Evolutionary conservation across 2,888 invertebrate genomes (phyloP).

Genomic region (Pandemis corylana): DNA sequence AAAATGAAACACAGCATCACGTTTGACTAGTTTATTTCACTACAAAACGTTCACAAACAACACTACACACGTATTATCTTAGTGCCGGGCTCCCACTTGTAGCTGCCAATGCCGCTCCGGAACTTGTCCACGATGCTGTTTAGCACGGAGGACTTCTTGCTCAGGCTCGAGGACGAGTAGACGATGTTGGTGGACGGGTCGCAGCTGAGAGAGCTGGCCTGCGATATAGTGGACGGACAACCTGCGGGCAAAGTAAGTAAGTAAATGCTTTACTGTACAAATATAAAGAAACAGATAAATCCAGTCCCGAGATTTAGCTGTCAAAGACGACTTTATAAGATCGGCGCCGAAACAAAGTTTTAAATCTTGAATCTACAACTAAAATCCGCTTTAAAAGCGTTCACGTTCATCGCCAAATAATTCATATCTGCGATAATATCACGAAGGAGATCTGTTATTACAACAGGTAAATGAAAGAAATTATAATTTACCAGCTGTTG

Average conservation of each 20-base stretch:
- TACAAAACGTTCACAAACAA: conserved; percentile 29
- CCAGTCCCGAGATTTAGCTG: too few species aligned
- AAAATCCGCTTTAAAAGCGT: too few species aligned
- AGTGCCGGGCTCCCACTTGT: conserved; percentile 74
- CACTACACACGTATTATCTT: conserved; percentile 67
- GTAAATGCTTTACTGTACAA: too few species aligned
- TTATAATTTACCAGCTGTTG: too few species aligned
- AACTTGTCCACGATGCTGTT: conserved; percentile 55
- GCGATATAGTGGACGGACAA: conserved; percentile 1
- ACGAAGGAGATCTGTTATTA: too few species aligned
- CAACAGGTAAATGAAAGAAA: too few species aligned
- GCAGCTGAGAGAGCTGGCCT: conserved; percentile 49
- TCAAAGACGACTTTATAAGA: too few species aligned
- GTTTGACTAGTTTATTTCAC: conserved; percentile 17
- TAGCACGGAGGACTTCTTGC: conserved; percentile 55
- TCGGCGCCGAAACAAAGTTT: too few species aligned
- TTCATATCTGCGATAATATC: too few species aligned
- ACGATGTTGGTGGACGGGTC: conserved; percentile 68
- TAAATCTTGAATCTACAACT: too few species aligned
- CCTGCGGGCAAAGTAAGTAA: not conserved
- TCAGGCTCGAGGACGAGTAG: conserved; percentile 59
- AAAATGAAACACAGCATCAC: not conserved
- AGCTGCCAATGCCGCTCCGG: conserved; percentile 53
- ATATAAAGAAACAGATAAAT: too few species aligned
- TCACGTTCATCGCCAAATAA: too few species aligned